Evolutionary conservation across 64 coral and sea anemone species (phyloP).

Genomic region (Stylophora pistillata): DNA sequence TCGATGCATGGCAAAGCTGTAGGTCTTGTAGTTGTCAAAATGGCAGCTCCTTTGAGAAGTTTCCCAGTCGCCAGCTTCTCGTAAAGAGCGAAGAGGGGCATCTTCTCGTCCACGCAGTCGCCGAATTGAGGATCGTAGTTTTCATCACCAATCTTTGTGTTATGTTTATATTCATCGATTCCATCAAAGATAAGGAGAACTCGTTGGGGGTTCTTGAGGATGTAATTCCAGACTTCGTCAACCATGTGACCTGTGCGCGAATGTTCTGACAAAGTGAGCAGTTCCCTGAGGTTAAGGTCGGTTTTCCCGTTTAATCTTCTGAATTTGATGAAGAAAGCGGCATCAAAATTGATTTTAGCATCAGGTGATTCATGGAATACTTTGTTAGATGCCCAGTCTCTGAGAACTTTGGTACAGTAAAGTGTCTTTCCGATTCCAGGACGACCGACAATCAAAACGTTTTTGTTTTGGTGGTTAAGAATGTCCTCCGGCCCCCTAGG

Average conservation of each 20-base stretch:
- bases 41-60: conserved; percentile 29
- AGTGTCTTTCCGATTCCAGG: conserved; percentile 51
- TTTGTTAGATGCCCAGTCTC: conserved; percentile 17
- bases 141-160: neutral
- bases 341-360: conserved; percentile 2
- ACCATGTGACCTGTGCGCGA: conserved; percentile 6
- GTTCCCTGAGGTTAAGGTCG: conserved; percentile 24
- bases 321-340: conserved; percentile 44
- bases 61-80: neutral
- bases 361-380: neutral
- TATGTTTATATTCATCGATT: conserved; percentile 49
- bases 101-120: neutral
- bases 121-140: too few species aligned
- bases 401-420: conserved; percentile 27
- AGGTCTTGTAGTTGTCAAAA: conserved; percentile 54
- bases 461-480: neutral
- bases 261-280: conserved; percentile 2
- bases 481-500: neutral
- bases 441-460: conserved; percentile 25
- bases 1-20: conserved; percentile 30
- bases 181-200: conserved; percentile 60
- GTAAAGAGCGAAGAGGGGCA: conserved; percentile 18
- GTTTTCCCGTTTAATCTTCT: neutral
- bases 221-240: conserved; percentile 43
- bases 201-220: conserved; percentile 21